Percentiles rank a stretch among this genome's conserved stretches.
These are phyloP conservation scores for Drymodes brunneopygia DNA, from an alignment of 2,113 vertebrate genomes.

Conservation along the genomic window DNA sequence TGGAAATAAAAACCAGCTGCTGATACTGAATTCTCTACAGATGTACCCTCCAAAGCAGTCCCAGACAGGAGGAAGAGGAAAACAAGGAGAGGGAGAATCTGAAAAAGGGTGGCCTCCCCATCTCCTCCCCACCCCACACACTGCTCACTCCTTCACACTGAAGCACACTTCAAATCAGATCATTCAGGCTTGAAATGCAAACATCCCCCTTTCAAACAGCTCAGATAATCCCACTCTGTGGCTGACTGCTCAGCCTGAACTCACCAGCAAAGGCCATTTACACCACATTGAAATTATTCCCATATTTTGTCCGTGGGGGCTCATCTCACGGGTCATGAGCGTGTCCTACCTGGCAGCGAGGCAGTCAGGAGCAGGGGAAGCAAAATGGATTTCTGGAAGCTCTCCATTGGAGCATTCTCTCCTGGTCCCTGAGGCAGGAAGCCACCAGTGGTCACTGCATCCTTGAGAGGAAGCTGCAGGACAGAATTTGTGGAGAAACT, in stretches of 20 bases:
- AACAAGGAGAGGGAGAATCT: neutral
- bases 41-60: neutral
- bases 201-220: neutral
- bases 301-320: rapidly evolving
- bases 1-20: neutral
- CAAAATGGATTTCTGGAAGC: constrained; percentile 8
- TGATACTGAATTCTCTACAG: neutral
- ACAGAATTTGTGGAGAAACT: neutral
- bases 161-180: neutral
- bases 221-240: neutral
- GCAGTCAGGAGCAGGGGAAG: constrained; percentile 11
- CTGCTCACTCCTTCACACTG: neutral
- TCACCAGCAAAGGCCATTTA: neutral
- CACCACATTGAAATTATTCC: neutral
- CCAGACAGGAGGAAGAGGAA: neutral
- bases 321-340: neutral
- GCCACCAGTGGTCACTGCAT: neutral
- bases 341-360: constrained; percentile 17
- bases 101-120: neutral
- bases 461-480: neutral
- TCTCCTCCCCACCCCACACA: neutral
- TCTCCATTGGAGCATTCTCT: constrained; percentile 60
- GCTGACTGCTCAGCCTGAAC: neutral
- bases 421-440: constrained; percentile 1
- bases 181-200: neutral